Evolutionary conservation across 1,140 invertebrate species (phyloP), one percentile per base, ranked within the genome.

Genomic region (Mycetomoellerius zeteki): DNA sequence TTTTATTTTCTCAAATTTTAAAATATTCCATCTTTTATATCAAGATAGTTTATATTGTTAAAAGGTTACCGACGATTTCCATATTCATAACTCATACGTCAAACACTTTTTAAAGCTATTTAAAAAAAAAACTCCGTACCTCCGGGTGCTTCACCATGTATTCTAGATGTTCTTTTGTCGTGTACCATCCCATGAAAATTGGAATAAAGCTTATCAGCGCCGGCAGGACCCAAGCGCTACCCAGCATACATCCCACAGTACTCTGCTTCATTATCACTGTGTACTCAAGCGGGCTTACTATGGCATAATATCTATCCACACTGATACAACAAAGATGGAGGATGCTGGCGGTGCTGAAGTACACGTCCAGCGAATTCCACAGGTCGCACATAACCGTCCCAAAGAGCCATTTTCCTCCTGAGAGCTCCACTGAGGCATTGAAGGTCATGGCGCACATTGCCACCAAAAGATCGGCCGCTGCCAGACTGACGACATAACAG

Each of bases 291-390:
- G 98, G 98, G 87, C 97, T 96, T 60, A 98, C 98, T 69, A 98
- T 98, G 97, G 98, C 98, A 94, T 98, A 98, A 92, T 98, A 99
- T 89, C 98, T 96, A 94, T 99, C 99, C 19, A 99, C 98, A 78
- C 97, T 98, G 93, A 99, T 99, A 94, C 98, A 99, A 94, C 98
- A 99, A 10, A 99, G 96, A 95, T 99, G 99, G 10, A 99, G 96
- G 71, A 99, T 99, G 64, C 98, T 99, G 0, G 98, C 98, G 10
- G 98, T 99, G 56, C 98, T 99, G 93, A 99, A 99, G 92, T 99
- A 98, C 12, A 99, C 99, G 94, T 99, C 99, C 86, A 99, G 96
- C n/a, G 98, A 98, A 95, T 99, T 99, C 97, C 98, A 99, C 88
- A 99, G 96, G 95, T 99, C 98, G 96, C 99, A 99, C 97, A 99